Evolutionary conservation across 1,140 invertebrate genomes (phyloP), one percentile per base, ranked within the genome.

Genomic region (Ceratina japonica): DNA sequence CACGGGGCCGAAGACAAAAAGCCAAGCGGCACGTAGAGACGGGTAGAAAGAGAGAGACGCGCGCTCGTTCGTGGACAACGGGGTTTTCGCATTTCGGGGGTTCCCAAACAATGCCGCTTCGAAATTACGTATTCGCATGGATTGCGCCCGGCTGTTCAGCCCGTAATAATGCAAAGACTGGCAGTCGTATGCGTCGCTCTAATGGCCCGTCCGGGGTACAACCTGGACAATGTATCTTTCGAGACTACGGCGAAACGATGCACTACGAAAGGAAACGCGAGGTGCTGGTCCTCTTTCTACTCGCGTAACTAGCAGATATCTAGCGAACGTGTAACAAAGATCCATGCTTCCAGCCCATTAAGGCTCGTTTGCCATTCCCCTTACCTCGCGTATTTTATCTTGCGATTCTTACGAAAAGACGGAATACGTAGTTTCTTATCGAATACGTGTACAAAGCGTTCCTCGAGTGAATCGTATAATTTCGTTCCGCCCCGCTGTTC

Each of bases 101-200:
- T 71, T 52, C 18, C 10, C 18, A 44, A 63, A 44, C 66, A 81
- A 85, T 62, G 69, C 56, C 80, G 59, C 31, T 44, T 56, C 52
- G 71, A 73, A 78, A 86, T 87, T 82, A 87, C 79, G 80, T 70
- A 84, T 87, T 84, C 86, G 79, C 79, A 72, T 49, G 72, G 64
- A 59, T 58, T 49, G 64, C 73, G n/a, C 22, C 62, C 51, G 37
- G 78, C 75, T 65, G 51, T 74, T 56, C 44, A 73, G 56, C 64
- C 70, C 31, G 37, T 86, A 85, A 85, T 86, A 86, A 82, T 79
- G 83, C 63, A 79, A 59, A 58, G 79, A 81, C 62, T 68, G 59
- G 27, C 56, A 75, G 68, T 66, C 61, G 74, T 81, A 68, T 63
- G 75, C 68, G 27, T 84, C 54, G 44, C 61, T 72, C 70, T 85